Percentiles rank a stretch among this genome's conserved stretches.
Conservation (phyloP, 2,113 vertebrate genomes). For the Bos taurus region DNA sequence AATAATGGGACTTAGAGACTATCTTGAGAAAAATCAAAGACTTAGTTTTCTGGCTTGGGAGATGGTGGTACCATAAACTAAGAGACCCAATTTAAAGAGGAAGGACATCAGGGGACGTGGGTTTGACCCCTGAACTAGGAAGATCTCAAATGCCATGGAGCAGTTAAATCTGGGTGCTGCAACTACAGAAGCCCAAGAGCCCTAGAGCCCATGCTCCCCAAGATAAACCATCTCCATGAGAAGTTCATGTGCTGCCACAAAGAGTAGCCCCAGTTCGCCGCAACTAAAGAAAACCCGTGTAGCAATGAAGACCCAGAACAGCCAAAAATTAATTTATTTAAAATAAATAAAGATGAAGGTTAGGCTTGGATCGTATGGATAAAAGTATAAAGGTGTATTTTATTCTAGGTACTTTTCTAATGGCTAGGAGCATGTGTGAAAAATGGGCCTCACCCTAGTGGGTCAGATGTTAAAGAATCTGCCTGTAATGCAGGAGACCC, state of each 20-base stretch:
- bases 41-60: neutral
- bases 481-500: neutral
- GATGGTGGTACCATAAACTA: neutral
- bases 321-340: neutral
- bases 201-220: neutral
- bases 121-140: neutral
- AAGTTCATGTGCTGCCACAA: neutral
- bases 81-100: neutral
- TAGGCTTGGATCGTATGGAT: neutral
- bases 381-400: constrained; percentile 14
- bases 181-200: neutral
- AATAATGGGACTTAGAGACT: neutral
- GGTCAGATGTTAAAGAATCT: neutral
- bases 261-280: neutral
- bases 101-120: neutral
- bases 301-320: neutral
- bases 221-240: neutral
- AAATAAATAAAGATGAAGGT: neutral
- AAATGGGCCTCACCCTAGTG: neutral
- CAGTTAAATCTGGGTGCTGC: neutral
- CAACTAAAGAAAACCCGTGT: neutral
- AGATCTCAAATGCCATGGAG: neutral
- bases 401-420: neutral
- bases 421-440: neutral
- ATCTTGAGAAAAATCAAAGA: neutral